Conservation (phyloP, 2,888 invertebrate species). For the Hyalella azteca region DNA sequence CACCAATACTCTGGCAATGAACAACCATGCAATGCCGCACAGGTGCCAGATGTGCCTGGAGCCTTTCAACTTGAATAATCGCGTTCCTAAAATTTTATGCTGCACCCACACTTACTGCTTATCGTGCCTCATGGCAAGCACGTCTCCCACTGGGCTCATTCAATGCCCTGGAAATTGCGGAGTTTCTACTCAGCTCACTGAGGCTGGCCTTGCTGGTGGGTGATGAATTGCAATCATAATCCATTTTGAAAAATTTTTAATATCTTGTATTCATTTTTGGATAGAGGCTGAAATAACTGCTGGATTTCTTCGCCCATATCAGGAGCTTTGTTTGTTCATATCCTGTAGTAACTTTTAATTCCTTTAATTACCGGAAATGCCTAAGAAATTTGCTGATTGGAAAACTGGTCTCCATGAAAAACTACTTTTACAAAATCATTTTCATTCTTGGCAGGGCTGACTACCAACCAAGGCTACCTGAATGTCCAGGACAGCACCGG, state of each 20-base stretch:
- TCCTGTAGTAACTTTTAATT: too few relatives aligned
- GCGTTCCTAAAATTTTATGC: constrained; percentile 46
- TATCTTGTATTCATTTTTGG: too few relatives aligned
- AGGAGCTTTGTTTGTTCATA: too few relatives aligned
- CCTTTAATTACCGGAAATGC: too few relatives aligned
- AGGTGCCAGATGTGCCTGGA: neutral
- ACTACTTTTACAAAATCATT: neutral
- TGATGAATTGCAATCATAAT: too few relatives aligned
- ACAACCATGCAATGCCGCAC: neutral
- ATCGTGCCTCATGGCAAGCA: constrained; percentile 43
- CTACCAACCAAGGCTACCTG: neutral
- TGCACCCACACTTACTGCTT: constrained; percentile 56
- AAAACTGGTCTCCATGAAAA: too few relatives aligned
- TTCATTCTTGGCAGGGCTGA: neutral
- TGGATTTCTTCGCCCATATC: too few relatives aligned
- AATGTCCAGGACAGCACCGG: neutral
- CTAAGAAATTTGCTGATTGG: too few relatives aligned
- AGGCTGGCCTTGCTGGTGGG: constrained; percentile 50
- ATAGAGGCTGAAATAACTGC: too few relatives aligned
- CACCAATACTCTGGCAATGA: neutral
- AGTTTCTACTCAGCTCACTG: constrained; percentile 51
- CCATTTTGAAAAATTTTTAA: too few relatives aligned
- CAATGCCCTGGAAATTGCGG: constrained; percentile 52
- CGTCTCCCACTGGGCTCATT: constrained; percentile 42
- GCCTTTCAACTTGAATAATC: neutral